Conservation (phyloP, 1,140 invertebrate genomes). For the Hyles euphorbiae region DNA sequence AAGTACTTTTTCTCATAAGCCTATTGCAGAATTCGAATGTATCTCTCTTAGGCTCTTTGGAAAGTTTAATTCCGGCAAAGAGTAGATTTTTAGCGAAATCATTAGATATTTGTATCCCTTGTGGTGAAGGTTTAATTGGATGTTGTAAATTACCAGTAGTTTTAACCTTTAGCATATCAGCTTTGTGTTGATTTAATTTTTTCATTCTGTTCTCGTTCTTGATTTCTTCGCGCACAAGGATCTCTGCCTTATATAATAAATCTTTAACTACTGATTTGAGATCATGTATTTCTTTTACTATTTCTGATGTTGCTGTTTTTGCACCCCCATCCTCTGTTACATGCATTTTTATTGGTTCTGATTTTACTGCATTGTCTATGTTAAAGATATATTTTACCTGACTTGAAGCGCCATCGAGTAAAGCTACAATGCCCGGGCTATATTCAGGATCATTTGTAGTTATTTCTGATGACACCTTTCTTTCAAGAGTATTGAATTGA, state of each 20-base stretch:
- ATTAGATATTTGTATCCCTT: constrained; percentile 44
- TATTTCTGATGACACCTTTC: no score
- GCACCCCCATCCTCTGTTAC: constrained; percentile 9
- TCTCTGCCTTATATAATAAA: constrained; percentile 36
- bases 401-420: constrained; percentile 45
- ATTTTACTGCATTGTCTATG: constrained; percentile 8
- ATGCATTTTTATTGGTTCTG: constrained; percentile 19
- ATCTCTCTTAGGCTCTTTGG: constrained; percentile 35
- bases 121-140: constrained; percentile 25
- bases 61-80: constrained; percentile 38
- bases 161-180: background rate
- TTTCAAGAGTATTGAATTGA: no score
- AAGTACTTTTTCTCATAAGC: constrained; percentile 42
- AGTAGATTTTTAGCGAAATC: constrained; percentile 21
- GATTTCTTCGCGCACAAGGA: constrained; percentile 34
- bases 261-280: constrained; percentile 41
- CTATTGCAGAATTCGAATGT: constrained; percentile 26
- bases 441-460: background rate
- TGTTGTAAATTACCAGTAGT: background rate
- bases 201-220: constrained; percentile 6
- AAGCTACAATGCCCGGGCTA: constrained; percentile 37
- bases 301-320: constrained; percentile 24
- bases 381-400: constrained; percentile 38
- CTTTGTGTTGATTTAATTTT: background rate
- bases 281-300: constrained; percentile 43